Percentiles rank a stretch among this genome's conserved stretches.
Evolutionary conservation across 2,113 vertebrate species (phyloP).

Genomic region (Ibidorhyncha struthersii): DNA sequence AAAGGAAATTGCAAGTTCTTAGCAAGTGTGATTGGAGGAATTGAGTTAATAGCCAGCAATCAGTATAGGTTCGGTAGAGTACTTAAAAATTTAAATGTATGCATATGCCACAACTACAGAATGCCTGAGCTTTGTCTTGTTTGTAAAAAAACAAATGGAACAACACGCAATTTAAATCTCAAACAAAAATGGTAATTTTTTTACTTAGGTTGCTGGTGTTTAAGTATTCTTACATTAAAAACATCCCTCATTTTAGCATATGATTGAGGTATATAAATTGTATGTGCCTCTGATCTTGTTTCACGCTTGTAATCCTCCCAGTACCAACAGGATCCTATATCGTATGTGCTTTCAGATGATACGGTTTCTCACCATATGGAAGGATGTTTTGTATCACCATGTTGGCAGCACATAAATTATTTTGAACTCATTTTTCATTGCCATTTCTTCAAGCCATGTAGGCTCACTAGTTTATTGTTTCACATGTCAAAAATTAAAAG

Average conservation of each 20-base stretch:
- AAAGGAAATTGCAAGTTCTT: constrained; percentile 63
- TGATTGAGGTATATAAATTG: not conserved
- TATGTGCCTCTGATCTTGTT: constrained; percentile 8
- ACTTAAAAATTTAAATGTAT: constrained; percentile 40
- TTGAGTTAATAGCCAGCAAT: constrained; percentile 45
- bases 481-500: not conserved
- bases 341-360: constrained; percentile 31
- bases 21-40: constrained; percentile 44
- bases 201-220: not conserved
- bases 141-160: constrained; percentile 22
- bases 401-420: constrained; percentile 27
- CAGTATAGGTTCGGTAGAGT: constrained; percentile 1
- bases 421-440: constrained; percentile 22
- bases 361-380: constrained; percentile 31
- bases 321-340: constrained; percentile 30
- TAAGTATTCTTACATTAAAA: not conserved
- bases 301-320: constrained; percentile 6
- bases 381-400: not conserved
- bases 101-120: not conserved
- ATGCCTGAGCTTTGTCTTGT: constrained; percentile 36
- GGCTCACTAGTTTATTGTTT: not conserved
- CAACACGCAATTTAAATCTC: constrained; percentile 15
- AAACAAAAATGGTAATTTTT: not conserved
- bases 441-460: not conserved
- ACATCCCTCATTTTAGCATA: not conserved